Evolutionary conservation across 2,888 invertebrate species (phyloP), one percentile per base, ranked within the genome.

Genomic region (Nomada hirtipes): DNA sequence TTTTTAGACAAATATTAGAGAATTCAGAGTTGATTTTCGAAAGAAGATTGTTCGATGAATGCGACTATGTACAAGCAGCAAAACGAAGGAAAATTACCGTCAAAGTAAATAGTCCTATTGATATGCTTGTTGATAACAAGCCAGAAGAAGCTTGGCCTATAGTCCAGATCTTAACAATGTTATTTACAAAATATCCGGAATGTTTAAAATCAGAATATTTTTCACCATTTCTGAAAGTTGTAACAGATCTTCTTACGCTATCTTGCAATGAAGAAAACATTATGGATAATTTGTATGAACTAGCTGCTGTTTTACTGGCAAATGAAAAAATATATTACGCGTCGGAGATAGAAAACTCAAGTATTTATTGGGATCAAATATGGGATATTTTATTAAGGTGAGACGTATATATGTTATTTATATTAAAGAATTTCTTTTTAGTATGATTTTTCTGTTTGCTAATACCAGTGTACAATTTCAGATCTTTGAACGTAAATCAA

Each of bases 401-500:
- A 69, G 50, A 44, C 9, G 11, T 68, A 44, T 57, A 26, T 53
- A 10, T 44, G 3, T 23, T 63, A 20, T 47, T 47, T 44, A 4
- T 10, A 20, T 20, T 11, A 2, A 20, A 50, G 55, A 42, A 20
- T 9, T 18, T 26, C 20, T 13, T 26, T 23, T n/a, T 50, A 20
- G 18, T 29, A 4, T 13, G 60, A 2, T 42, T 55, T 20, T 61
- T 18, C n/a, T 57, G 0, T 53, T 70, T 47, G 20, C 50, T 18
- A 71, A 29, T 13, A 44, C 3, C 55, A 52, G 67, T 44, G 72
- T 81, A 59, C 65, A 15, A 70, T 69, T 94, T 79, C 84, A 95
- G 95, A 84, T 94, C 94, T 53, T 91, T 95, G 59, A 94, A 94
- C 44, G 90, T 94, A 83, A 94, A 94, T 86, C 94, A 94, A 76